phyloP scores from a whole-genome alignment of 1,140 invertebrate species.

The Anastrepha ludens region DNA sequence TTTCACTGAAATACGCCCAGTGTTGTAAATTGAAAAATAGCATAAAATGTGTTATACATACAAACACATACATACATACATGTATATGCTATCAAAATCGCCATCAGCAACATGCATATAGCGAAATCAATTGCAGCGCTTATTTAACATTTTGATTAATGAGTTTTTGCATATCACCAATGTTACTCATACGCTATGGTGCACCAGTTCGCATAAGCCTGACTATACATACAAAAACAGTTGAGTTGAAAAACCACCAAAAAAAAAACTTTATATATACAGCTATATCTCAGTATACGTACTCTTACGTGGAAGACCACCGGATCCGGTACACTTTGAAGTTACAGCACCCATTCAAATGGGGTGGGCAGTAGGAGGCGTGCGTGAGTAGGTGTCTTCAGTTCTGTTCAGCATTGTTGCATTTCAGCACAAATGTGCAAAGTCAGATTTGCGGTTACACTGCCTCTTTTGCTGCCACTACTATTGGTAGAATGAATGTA shows the following conservation, averaged over 20 bases:
- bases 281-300: not conserved
- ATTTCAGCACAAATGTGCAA: slow-evolving; percentile 3
- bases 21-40: not conserved
- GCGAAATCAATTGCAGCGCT: slow-evolving; percentile 38
- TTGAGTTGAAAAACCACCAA: not conserved
- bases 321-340: not conserved
- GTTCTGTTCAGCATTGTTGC: not conserved
- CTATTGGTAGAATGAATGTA: not conserved
- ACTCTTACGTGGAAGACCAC: not conserved
- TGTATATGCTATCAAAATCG: not conserved
- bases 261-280: not conserved
- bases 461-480: not conserved
- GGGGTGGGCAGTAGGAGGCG: not conserved
- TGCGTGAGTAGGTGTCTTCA: not conserved
- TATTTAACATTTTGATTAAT: slow-evolving; percentile 53
- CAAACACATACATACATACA: not conserved
- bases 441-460: slow-evolving; percentile 25
- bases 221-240: not conserved
- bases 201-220: not conserved
- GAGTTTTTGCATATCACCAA: slow-evolving; percentile 44
- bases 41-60: not conserved
- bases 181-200: slow-evolving; percentile 10
- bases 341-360: not conserved
- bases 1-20: not conserved
- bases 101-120: slow-evolving; percentile 5